Evolutionary conservation across 2,113 vertebrate species (phyloP), one percentile per base, ranked within the genome.

Genomic region (Xiphorhynchus elegans): DNA sequence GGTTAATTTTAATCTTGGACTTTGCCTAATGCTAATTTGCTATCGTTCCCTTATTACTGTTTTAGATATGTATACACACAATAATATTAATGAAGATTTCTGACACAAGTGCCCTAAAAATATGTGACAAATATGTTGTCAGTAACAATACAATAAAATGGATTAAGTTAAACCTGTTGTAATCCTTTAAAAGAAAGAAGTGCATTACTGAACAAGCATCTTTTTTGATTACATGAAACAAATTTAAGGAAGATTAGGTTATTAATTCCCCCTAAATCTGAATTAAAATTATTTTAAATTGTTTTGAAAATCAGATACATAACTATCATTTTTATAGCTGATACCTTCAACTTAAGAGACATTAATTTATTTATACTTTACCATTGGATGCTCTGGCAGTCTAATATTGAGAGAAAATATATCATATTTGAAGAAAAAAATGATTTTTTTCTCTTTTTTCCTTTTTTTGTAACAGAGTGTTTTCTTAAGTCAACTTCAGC

Each of bases 371-470:
- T 81, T 63, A 29, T 80, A 42, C 40, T 73, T 76, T 42, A 89
- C 33, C 7, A 20, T 14, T 69, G 60, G 40, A 68, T 85, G 25
- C 26, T 87, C 37, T 76, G 37, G 17, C 44, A 79, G n/a, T 87
- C 46, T 77, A 39, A 5, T 77, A 62, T 24, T 29, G 58, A 13
- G 8, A 67, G 28, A 39, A 11, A 84, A 63, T 42, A 11, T 35
- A 79, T 55, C 7, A 63, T 14, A 63, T 74, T 37, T 18, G 6
- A 23, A 89, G 39, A 78, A 87, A 95, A 72, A 17, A 52, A 2
- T 0, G 11, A 50, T 63, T 0, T 0, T 52, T 49, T 13, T 33
- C 8, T 17, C 5, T 24, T n/a, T n/a, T 35, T 5, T 23, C 4
- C n/a, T 10, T 47, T 24, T 46, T 33, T 88, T 70, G 63, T 4